Evolutionary conservation across 2,113 vertebrate genomes (phyloP).

Genomic region (Coryphaenoides rupestris): DNA sequence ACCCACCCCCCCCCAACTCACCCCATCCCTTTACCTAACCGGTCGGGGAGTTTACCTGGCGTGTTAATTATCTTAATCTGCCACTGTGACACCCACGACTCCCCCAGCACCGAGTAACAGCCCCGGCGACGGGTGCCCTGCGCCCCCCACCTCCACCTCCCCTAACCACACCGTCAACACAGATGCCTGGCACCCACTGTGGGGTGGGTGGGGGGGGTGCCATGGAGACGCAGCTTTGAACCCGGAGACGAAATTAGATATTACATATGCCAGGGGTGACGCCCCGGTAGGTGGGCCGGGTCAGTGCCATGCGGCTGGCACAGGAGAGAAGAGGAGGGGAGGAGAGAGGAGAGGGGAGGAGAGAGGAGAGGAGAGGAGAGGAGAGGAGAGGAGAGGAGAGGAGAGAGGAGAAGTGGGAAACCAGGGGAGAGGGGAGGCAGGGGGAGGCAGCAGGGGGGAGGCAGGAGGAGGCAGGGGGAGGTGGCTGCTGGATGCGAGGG

Average conservation of each 20-base stretch:
- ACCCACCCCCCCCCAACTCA: too few relatives aligned
- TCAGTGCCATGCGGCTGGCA: too few relatives aligned
- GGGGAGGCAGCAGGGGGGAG: slow-evolving; percentile 5
- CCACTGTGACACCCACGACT: slow-evolving; percentile 29
- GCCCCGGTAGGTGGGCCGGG: slow-evolving; percentile 40
- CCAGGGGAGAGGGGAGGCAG: neutral
- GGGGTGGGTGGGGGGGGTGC: slow-evolving; percentile 31
- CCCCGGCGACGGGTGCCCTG: slow-evolving; percentile 25
- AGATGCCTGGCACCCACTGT: slow-evolving; percentile 31
- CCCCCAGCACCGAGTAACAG: slow-evolving; percentile 26
- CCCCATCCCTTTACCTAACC: too few relatives aligned
- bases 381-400: too few relatives aligned
- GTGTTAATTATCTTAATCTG: slow-evolving; percentile 25
- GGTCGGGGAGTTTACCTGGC: slow-evolving; percentile 16
- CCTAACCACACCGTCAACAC: slow-evolving; percentile 30
- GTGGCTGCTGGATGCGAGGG: slow-evolving; percentile 27
- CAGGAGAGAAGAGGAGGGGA: too few relatives aligned
- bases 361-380: too few relatives aligned
- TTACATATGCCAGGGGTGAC: slow-evolving; percentile 53
- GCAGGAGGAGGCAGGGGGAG: slow-evolving; percentile 7
- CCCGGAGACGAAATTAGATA: slow-evolving; percentile 64
- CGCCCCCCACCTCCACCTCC: neutral
- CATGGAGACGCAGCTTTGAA: slow-evolving; percentile 49
- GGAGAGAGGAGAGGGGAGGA: too few relatives aligned
- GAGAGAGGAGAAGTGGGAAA: too few relatives aligned